These are phyloP conservation scores for Callocephalon fimbriatum DNA, from an alignment of 2,113 vertebrate species.

Conservation along the genomic window DNA sequence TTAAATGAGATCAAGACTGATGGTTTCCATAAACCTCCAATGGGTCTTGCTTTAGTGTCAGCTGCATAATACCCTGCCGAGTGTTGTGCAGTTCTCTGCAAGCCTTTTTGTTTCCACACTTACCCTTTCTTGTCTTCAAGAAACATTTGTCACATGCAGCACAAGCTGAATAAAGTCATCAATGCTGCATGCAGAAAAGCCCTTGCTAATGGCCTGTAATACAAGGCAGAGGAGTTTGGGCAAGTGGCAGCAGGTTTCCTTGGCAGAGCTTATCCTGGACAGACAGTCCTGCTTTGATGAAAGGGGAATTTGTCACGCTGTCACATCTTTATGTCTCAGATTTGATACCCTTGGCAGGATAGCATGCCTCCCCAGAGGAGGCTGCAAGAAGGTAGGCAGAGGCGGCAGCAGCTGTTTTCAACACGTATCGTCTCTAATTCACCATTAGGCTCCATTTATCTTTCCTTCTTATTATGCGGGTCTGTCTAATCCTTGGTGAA, in stretches of 20 bases:
- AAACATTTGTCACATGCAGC: not conserved
- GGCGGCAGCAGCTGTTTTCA: not conserved
- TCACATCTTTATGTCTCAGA: not conserved
- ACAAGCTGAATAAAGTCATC: not conserved
- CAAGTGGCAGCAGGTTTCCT: not conserved
- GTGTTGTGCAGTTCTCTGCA: not conserved
- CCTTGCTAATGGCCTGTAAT: not conserved
- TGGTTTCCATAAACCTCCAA: not conserved
- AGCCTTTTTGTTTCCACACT: not conserved
- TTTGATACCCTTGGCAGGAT: not conserved
- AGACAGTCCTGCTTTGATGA: not conserved
- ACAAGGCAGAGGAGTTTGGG: rapidly evolving
- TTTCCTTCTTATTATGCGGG: not conserved
- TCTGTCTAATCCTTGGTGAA: not conserved
- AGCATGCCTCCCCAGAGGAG: not conserved
- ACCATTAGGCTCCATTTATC: not conserved
- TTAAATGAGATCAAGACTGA: not conserved
- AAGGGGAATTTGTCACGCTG: not conserved
- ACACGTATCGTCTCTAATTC: not conserved
- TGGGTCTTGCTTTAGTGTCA: not conserved
- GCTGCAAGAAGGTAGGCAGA: not conserved
- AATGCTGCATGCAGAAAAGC: not conserved
- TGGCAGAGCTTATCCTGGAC: not conserved
- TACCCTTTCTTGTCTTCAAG: not conserved
- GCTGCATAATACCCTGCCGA: too few species aligned